Evolutionary conservation across 2,797 vertebrate species (phyloP), one percentile per base, ranked within the genome.

Genomic region (Coendou prehensilis): DNA sequence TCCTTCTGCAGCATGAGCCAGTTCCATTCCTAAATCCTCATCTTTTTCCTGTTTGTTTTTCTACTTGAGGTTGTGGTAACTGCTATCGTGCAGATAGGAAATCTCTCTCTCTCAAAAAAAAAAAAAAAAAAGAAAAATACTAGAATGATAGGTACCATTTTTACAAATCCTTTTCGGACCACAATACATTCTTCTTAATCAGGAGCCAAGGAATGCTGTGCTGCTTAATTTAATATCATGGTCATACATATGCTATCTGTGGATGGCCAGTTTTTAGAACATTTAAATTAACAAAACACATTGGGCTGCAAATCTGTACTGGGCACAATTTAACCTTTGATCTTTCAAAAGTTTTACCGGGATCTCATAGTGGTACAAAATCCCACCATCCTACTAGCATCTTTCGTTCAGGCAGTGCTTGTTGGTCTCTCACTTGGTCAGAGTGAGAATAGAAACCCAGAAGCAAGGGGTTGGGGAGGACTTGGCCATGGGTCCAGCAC

Each of bases 141-240:
- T 59, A 18, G 56, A 94, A 85, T 9, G 11, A 69, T 50, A 64
- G 89, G 22, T 63, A 96, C 78, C 95, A 73, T 95, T 93, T 95
- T 71, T 9, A n/a, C 56, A 90, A 97, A 20, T 56, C 11, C 15
- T 91, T 93, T 97, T 90, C 92, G 90, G 20, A n/a, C n/a, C 87
- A 67, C 11, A 71, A 3, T 83, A 56, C 89, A 80, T 86, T 85
- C 45, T 95, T 56, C 75, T 76, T 94, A 67, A 95, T 91, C 82
- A 91, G 67, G 67, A 92, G 47, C 41, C 37, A 50, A n/a, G 61
- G 50, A 87, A 85, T 50, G 17, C 81, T 83, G 30, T 86, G 78
- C 67, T 91, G 75, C 15, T 95, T 96, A 47, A 96, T 76, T 94
- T 92, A 76, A 92, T 91, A 95, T 86, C 95, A 87, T 96, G 37